phyloP scores from a whole-genome alignment of 2,888 invertebrate species.

The Tenthredo scrophulariae region DNA sequence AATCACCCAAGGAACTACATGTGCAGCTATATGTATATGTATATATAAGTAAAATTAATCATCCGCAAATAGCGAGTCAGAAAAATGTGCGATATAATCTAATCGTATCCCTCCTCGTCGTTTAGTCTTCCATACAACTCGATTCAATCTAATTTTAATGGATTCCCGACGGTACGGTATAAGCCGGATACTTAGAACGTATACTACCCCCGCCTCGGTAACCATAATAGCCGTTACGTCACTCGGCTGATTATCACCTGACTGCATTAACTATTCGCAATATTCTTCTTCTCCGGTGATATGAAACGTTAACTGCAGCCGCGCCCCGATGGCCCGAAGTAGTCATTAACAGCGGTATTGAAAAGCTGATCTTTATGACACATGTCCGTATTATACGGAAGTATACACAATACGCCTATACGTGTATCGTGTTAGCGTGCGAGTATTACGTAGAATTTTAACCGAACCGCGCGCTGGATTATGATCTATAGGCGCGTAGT shows the following conservation, averaged over 20 bases:
- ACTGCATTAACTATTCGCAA: neutral
- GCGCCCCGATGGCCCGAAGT: neutral
- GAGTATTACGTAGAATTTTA: neutral
- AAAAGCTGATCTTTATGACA: neutral
- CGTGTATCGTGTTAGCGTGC: neutral
- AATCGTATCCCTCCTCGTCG: neutral
- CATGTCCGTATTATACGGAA: neutral
- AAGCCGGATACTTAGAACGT: neutral
- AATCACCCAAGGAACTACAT: neutral
- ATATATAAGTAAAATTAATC: neutral
- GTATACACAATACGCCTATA: neutral
- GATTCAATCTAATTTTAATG: neutral
- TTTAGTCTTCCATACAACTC: neutral
- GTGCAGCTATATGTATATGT: neutral
- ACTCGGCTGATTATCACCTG: neutral
- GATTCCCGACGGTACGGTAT: neutral
- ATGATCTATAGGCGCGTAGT: slow-evolving; percentile 19
- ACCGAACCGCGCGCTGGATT: neutral
- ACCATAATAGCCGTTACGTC: slow-evolving; percentile 5
- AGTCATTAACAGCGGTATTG: too few relatives aligned
- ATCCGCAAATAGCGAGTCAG: neutral
- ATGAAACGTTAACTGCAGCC: neutral
- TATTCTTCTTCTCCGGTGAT: neutral
- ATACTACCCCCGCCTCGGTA: neutral
- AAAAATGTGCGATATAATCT: neutral